Evolutionary conservation across 2,888 invertebrate genomes (phyloP).

Genomic region (Epinotia bilunana): DNA sequence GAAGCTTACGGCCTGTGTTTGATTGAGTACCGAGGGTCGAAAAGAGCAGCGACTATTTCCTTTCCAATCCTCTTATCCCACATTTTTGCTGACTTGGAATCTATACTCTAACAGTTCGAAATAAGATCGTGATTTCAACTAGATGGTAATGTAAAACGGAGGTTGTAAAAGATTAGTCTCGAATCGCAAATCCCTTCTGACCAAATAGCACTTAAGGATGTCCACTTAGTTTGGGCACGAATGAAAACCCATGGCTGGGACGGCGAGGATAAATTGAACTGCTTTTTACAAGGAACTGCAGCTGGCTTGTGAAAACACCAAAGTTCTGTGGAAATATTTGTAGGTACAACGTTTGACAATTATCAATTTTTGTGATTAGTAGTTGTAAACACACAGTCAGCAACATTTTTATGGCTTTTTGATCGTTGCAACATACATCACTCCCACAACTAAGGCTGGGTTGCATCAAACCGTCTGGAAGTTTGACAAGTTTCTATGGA

Average conservation of each 20-base stretch:
- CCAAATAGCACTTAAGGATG: conserved; percentile 81
- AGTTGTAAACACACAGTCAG: too few relatives aligned
- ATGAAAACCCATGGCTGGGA: conserved; percentile 64
- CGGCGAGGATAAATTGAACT: conserved; percentile 72
- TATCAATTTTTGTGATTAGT: too few relatives aligned
- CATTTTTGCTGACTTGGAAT: too few relatives aligned
- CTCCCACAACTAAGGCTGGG: too few relatives aligned
- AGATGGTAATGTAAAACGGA: background rate
- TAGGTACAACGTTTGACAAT: background rate
- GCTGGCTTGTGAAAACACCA: conserved; percentile 36
- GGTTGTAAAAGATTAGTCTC: background rate
- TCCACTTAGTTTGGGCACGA: conserved; percentile 76
- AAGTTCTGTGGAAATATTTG: conserved; percentile 16
- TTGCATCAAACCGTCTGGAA: too few relatives aligned
- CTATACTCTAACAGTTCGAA: background rate
- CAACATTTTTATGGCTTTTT: too few relatives aligned
- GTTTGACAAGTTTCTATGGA: too few relatives aligned
- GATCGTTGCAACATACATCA: too few relatives aligned
- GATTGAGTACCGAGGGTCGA: conserved; percentile 77
- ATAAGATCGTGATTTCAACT: background rate
- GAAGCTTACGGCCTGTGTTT: conserved; percentile 61
- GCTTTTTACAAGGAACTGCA: conserved; percentile 57
- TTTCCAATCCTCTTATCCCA: background rate
- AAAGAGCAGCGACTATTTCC: conserved; percentile 76
- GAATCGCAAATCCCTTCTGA: conserved; percentile 72